phyloP scores from a whole-genome alignment of 1,140 invertebrate species.

The fruit fly (Drosophila melanogaster) region DNA sequence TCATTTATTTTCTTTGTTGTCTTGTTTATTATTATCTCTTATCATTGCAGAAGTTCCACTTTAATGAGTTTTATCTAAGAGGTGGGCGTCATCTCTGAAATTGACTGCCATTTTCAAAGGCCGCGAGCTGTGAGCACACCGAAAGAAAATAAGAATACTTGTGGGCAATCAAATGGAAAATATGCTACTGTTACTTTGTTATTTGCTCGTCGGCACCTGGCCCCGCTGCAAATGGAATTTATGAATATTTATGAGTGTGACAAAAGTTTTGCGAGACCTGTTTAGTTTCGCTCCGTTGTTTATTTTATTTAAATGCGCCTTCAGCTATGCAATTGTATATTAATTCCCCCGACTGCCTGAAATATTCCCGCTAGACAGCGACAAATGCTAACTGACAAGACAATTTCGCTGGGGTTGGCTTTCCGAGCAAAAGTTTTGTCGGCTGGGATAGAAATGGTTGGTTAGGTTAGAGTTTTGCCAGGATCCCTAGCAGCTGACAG shows the following conservation, averaged over 20 bases:
- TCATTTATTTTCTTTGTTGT: slow-evolving; percentile 47
- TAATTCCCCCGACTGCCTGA: slow-evolving; percentile 54
- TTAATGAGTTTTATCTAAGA: slow-evolving; percentile 78
- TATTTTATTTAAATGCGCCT: slow-evolving; percentile 82
- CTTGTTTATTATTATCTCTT: slow-evolving; percentile 48
- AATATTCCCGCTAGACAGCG: slow-evolving; percentile 57
- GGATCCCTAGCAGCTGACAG: slow-evolving; percentile 60
- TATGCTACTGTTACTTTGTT: slow-evolving; percentile 67
- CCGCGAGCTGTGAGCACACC: slow-evolving; percentile 46
- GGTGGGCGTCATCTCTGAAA: slow-evolving; percentile 45
- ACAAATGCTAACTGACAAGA: slow-evolving; percentile 82
- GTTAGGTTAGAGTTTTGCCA: neutral
- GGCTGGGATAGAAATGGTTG: neutral
- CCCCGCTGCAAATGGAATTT: slow-evolving; percentile 44
- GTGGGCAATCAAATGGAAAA: slow-evolving; percentile 79
- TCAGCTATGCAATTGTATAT: slow-evolving; percentile 82
- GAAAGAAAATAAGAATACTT: slow-evolving; percentile 32
- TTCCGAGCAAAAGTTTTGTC: slow-evolving; percentile 48
- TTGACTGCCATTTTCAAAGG: slow-evolving; percentile 73
- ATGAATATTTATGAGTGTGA: slow-evolving; percentile 82
- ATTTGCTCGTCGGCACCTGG: slow-evolving; percentile 16
- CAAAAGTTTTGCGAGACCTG: slow-evolving; percentile 66
- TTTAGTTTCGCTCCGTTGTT: slow-evolving; percentile 58
- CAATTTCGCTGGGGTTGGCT: slow-evolving; percentile 66
- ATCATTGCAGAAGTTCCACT: slow-evolving; percentile 65